These are phyloP conservation scores for Pinna nobilis DNA, from an alignment of 1,140 invertebrate genomes.

Conservation along the genomic window DNA sequence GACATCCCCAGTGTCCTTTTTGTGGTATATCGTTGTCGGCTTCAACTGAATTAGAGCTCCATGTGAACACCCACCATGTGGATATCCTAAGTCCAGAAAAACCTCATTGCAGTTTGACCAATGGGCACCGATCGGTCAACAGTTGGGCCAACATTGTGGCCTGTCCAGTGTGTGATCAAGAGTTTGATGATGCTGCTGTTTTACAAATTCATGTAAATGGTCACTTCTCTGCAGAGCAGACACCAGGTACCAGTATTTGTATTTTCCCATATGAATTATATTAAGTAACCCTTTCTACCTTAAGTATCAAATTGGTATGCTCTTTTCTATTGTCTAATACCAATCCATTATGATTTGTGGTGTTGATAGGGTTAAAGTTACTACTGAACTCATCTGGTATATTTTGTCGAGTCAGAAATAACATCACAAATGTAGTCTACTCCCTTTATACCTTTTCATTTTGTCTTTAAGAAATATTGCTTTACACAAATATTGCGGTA, in stretches of 20 bases:
- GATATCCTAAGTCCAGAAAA: slow-evolving; percentile 81
- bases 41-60: slow-evolving; percentile 86
- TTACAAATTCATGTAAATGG: slow-evolving; percentile 65
- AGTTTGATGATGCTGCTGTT: slow-evolving; percentile 49
- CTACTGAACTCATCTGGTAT: too few relatives aligned
- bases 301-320: too few relatives aligned
- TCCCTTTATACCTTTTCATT: too few relatives aligned
- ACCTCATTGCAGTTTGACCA: neutral
- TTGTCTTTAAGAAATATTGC: too few relatives aligned
- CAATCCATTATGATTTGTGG: too few relatives aligned
- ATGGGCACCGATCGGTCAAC: neutral
- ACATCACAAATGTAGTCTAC: too few relatives aligned
- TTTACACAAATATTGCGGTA: too few relatives aligned
- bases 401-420: too few relatives aligned
- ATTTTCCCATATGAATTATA: too few relatives aligned
- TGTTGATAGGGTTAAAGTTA: too few relatives aligned
- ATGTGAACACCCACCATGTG: slow-evolving; percentile 89
- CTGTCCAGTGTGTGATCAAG: slow-evolving; percentile 67
- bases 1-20: slow-evolving; percentile 72
- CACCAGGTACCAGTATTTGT: slow-evolving; percentile 52
- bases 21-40: slow-evolving; percentile 77
- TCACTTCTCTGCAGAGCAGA: slow-evolving; percentile 67
- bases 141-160: slow-evolving; percentile 59
- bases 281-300: too few relatives aligned
- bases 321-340: too few relatives aligned